Base-by-base conservation (phyloP, 2,888 invertebrate genomes). In the Saturnia pavonia region DNA sequence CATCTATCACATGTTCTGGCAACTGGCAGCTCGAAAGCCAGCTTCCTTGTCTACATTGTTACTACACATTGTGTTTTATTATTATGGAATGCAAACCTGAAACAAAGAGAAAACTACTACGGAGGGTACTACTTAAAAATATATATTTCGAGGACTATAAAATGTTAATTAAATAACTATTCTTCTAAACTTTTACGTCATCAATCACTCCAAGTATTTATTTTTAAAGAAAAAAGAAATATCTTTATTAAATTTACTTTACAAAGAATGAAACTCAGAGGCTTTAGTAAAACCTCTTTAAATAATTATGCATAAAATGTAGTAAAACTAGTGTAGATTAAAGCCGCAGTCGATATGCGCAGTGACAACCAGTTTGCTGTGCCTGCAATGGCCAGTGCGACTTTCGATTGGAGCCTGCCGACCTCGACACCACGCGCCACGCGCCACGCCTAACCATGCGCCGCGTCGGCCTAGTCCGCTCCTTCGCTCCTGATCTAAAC, bases 401-500 rank as follows among this genome's bases (percentile, higher is more conserved):
- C 91, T 92, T 93, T 92, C 91, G 83, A 90, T 90, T 89, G 87
- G 80, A 82, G 85, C 84, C 81, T 75, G 91, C 71, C 86, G 92
- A 84, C 91, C 91, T 91, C 90, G 90, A 75, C 83, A 76, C 77
- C 76, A 79, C 87, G 82, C 86, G 86, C 87, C 87, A 86, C 76
- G 85, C 83, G 86, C 87, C 87, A 86, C 76, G 85, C 83, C 78
- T 78, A 79, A 25, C 57, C 57, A 27, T 22, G n/a, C 22, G 22
- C 54, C 22, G 54, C 54, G 78, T 86, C 90, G 22, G n/a, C n/a
- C n/a, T n/a, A n/a, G n/a, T n/a, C n/a, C n/a, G n/a, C n/a, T n/a
- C n/a, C n/a, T n/a, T n/a, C n/a, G n/a, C n/a, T 91, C 88, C 87
- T 90, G 91, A 89, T 88, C 87, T 86, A 89, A 91, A 90, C 90